phyloP scores from a whole-genome alignment of 2,888 invertebrate genomes.

The Globia sparganii region DNA sequence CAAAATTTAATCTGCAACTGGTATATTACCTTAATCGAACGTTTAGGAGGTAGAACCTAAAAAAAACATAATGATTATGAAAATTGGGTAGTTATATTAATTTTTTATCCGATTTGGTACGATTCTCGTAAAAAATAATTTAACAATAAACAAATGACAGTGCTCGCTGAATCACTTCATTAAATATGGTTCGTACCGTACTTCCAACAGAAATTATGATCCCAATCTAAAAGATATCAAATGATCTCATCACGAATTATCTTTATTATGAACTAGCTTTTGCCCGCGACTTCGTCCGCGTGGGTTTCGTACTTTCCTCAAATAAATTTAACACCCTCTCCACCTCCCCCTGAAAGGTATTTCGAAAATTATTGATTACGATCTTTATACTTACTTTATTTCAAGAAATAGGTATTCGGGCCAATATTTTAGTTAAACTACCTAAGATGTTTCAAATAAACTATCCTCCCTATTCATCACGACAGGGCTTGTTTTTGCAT shows the following conservation, averaged over 20 bases:
- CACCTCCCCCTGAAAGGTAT: too few species aligned
- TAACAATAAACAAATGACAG: conserved; percentile 22
- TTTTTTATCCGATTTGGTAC: conserved; percentile 7
- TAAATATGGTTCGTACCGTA: conserved; percentile 29
- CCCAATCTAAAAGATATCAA: conserved; percentile 42
- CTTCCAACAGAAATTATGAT: conserved; percentile 50
- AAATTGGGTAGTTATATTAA: background rate
- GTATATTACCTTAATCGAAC: background rate
- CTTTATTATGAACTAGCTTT: conserved; percentile 21
- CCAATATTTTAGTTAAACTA: too few species aligned
- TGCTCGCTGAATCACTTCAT: conserved; percentile 42
- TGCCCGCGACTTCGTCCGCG: too few species aligned
- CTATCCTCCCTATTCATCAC: too few species aligned
- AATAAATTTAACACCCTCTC: too few species aligned
- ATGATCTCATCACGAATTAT: conserved; percentile 59
- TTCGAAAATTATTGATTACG: too few species aligned
- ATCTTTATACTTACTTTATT: too few species aligned
- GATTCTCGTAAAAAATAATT: conserved; percentile 13
- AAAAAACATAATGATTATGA: background rate
- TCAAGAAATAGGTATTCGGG: too few species aligned
- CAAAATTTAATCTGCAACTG: background rate
- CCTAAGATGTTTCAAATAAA: too few species aligned
- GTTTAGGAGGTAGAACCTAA: background rate
- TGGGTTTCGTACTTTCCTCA: too few species aligned
- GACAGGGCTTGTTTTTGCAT: too few species aligned